Conservation (phyloP, 2,888 invertebrate species). For the Xylophagus ater region DNA sequence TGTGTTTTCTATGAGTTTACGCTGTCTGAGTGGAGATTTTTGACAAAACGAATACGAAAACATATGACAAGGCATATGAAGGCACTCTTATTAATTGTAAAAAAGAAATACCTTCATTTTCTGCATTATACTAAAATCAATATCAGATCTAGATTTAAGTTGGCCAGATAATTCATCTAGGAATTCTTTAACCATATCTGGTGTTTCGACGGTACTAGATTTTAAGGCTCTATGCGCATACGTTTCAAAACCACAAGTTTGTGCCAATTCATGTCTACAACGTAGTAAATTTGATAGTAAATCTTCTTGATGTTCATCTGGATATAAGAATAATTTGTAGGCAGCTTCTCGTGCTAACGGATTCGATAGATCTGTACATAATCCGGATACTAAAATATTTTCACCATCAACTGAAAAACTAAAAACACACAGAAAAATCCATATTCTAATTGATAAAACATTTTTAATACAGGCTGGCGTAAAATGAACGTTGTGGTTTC, state of each 20-base stretch:
- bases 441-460: constrained; percentile 1
- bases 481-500: too few species aligned
- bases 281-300: constrained; percentile 60
- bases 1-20: too few species aligned
- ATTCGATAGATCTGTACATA: constrained; percentile 73
- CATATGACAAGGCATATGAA: too few species aligned
- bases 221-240: constrained; percentile 83
- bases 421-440: neutral
- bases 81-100: neutral
- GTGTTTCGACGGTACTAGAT: constrained; percentile 74
- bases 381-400: constrained; percentile 62
- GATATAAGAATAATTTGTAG: constrained; percentile 73
- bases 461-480: too few species aligned
- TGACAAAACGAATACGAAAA: too few species aligned
- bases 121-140: constrained; percentile 68
- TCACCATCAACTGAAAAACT: constrained; percentile 57
- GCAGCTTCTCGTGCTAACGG: constrained; percentile 75
- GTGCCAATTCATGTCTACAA: constrained; percentile 68
- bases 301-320: constrained; percentile 63
- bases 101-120: constrained; percentile 50
- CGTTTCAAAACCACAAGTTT: constrained; percentile 77
- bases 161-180: constrained; percentile 62
- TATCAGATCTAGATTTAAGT: constrained; percentile 54
- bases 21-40: too few species aligned
- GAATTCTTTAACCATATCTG: constrained; percentile 69